Percentiles rank a stretch among this genome's conserved stretches.
phyloP scores from a whole-genome alignment of 53 echinoderm and acorn worm species.

The Paracentrotus lividus region DNA sequence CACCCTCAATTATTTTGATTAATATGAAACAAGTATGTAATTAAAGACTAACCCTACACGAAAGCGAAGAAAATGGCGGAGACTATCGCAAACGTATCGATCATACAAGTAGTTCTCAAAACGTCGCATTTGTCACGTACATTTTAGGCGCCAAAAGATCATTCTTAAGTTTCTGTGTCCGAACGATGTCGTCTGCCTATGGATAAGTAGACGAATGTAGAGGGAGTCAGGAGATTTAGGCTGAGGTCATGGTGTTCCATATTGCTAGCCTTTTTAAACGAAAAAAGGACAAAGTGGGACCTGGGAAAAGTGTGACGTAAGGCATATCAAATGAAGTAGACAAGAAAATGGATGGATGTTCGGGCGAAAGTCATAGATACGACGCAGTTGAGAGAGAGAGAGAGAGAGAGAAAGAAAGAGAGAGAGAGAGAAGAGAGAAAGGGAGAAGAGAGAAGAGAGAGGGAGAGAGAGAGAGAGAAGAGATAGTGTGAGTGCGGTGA shows the following conservation, averaged over 20 bases:
- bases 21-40: not conserved
- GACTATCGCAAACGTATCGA: constrained; percentile 40
- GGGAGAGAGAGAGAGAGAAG: not conserved
- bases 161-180: constrained; percentile 29
- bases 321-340: not conserved
- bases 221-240: constrained; percentile 16
- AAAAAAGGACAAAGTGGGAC: not conserved
- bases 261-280: not conserved
- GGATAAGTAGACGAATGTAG: not conserved
- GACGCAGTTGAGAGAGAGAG: not conserved
- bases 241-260: constrained; percentile 13
- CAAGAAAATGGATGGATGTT: not conserved
- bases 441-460: not conserved
- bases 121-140: constrained; percentile 44
- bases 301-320: constrained; percentile 31
- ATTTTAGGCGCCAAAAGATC: constrained; percentile 47
- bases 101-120: constrained; percentile 43
- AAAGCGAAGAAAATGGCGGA: not conserved
- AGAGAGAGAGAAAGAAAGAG: not conserved
- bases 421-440: not conserved
- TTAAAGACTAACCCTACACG: not conserved
- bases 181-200: constrained; percentile 4
- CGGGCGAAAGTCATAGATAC: not conserved
- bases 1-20: too few relatives aligned
- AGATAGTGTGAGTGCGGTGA: not conserved